Percentiles rank a stretch among this genome's conserved stretches.
These are phyloP conservation scores for Typhlichthys eigenmanni DNA, from an alignment of 2,797 vertebrate genomes.

Conservation along the genomic window DNA sequence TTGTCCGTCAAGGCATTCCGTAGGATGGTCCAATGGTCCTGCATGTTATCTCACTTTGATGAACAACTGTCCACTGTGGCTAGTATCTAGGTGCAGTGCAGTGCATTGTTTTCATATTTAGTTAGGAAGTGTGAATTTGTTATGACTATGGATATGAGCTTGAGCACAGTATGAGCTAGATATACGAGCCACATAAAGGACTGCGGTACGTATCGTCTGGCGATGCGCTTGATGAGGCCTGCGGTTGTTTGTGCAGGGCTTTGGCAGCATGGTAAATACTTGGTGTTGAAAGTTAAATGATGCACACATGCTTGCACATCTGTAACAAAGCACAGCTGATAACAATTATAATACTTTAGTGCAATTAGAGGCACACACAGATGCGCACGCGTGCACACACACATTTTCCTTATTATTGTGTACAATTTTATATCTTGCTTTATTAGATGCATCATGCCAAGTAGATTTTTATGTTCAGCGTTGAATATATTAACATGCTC, in stretches of 20 bases:
- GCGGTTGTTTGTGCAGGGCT: slow-evolving; percentile 42
- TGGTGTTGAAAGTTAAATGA: slow-evolving; percentile 64
- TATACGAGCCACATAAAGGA: slow-evolving; percentile 20
- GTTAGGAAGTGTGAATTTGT: slow-evolving; percentile 35
- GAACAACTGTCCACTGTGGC: too few species aligned
- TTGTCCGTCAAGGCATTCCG: slow-evolving; percentile 12
- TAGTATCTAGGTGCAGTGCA: too few species aligned
- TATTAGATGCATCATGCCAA: slow-evolving; percentile 18
- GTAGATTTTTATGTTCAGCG: slow-evolving; percentile 13
- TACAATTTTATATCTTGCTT: neutral
- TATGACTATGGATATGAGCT: slow-evolving; percentile 10
- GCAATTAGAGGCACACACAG: slow-evolving; percentile 40
- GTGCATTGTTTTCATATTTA: slow-evolving; percentile 25
- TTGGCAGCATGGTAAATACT: slow-evolving; percentile 41
- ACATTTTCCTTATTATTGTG: neutral
- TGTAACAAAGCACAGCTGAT: slow-evolving; percentile 55
- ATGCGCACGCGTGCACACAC: neutral
- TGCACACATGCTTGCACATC: slow-evolving; percentile 50
- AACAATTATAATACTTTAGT: slow-evolving; percentile 54
- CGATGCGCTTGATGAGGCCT: slow-evolving; percentile 38
- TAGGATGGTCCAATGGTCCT: too few species aligned
- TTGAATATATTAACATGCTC: slow-evolving; percentile 26
- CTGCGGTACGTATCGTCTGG: slow-evolving; percentile 33
- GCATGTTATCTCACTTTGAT: too few species aligned
- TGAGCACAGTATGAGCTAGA: slow-evolving; percentile 25